phyloP scores from a whole-genome alignment of 2,113 vertebrate species.

The Sceloporus undulatus region DNA sequence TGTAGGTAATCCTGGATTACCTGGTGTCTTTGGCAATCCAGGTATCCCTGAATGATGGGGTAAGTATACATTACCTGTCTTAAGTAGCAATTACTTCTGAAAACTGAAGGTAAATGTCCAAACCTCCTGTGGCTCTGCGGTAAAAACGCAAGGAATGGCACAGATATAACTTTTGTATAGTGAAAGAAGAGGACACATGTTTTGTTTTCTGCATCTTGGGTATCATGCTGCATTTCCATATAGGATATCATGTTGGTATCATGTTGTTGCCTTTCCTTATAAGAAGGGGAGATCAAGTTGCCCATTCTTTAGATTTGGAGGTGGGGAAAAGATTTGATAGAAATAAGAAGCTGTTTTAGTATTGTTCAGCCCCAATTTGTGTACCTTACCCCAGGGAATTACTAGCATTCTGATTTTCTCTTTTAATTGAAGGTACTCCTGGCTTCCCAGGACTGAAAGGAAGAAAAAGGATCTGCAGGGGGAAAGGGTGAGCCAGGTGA shows the following conservation, averaged over 20 bases:
- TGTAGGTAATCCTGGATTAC: conserved; percentile 71
- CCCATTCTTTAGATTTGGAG: background rate
- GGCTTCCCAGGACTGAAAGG: conserved; percentile 78
- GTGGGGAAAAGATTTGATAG: conserved; percentile 2
- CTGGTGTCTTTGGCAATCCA: conserved; percentile 70
- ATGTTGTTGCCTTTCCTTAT: background rate
- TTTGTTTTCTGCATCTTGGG: background rate
- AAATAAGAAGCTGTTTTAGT: background rate
- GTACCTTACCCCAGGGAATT: background rate
- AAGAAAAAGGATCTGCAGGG: conserved; percentile 70
- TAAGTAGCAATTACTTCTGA: conserved; percentile 5
- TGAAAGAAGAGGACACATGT: background rate
- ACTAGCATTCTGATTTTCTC: conserved; percentile 7
- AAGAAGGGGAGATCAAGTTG: background rate
- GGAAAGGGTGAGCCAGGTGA: conserved; percentile 71
- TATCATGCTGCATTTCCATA: background rate
- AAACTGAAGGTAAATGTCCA: background rate
- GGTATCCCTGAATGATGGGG: conserved; percentile 72
- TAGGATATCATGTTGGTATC: background rate
- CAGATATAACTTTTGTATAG: background rate
- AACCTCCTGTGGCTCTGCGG: background rate
- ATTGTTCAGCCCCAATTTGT: background rate
- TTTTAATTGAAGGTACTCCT: conserved; percentile 67
- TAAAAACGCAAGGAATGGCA: background rate
- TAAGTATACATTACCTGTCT: conserved; percentile 46